phyloP scores from a whole-genome alignment of 2,888 invertebrate genomes.

The Drosophila basisetae region DNA sequence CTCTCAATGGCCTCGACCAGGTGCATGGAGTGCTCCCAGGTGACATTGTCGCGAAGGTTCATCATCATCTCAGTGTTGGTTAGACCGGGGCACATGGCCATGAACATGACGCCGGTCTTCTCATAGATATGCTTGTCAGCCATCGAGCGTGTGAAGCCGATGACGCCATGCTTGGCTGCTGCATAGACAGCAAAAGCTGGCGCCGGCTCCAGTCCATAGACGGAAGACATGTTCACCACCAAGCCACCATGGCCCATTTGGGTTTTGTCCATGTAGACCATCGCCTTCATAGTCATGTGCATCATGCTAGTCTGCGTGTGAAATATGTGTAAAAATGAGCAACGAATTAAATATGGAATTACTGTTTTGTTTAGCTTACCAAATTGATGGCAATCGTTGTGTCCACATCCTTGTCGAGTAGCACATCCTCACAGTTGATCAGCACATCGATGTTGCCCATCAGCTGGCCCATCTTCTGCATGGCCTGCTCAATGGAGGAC shows the following conservation, averaged over 20 bases:
- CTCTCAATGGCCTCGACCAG: slow-evolving; percentile 73
- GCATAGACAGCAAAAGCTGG: slow-evolving; percentile 82
- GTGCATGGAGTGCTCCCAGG: slow-evolving; percentile 74
- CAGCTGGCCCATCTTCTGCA: slow-evolving; percentile 70
- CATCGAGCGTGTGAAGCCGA: slow-evolving; percentile 84
- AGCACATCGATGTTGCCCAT: slow-evolving; percentile 82
- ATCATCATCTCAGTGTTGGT: slow-evolving; percentile 82
- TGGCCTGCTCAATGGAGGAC: slow-evolving; percentile 73
- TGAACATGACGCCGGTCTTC: slow-evolving; percentile 81
- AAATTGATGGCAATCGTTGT: slow-evolving; percentile 83
- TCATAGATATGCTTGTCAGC: slow-evolving; percentile 73
- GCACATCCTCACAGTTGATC: slow-evolving; percentile 80
- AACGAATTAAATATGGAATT: not conserved
- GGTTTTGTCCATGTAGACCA: slow-evolving; percentile 83
- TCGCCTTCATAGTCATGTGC: slow-evolving; percentile 75
- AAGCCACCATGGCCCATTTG: slow-evolving; percentile 82
- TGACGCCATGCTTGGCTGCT: slow-evolving; percentile 83
- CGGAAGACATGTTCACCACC: slow-evolving; percentile 82
- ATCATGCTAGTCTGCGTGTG: slow-evolving; percentile 79
- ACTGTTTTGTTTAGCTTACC: slow-evolving; percentile 57
- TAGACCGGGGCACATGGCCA: slow-evolving; percentile 82
- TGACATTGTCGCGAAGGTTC: slow-evolving; percentile 80
- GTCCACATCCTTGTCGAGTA: slow-evolving; percentile 83
- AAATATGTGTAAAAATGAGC: not conserved
- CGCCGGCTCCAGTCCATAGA: slow-evolving; percentile 82